Evolutionary conservation across 1,140 invertebrate species (phyloP).

Genomic region (Eriosoma lanigerum): DNA sequence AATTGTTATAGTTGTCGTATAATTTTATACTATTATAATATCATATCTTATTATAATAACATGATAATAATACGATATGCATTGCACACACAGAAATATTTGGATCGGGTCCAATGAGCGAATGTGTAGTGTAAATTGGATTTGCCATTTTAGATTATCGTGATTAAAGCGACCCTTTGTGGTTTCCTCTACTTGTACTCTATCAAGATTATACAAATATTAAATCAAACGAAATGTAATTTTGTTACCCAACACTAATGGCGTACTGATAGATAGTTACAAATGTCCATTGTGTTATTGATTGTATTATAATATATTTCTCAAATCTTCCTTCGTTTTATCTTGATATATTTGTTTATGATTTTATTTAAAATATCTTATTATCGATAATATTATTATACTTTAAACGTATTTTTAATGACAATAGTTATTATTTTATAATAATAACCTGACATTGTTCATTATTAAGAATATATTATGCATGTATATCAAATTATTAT

Average conservation of each 20-base stretch:
- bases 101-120: not conserved
- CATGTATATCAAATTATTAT: too few relatives aligned
- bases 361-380: too few relatives aligned
- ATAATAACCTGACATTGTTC: too few relatives aligned
- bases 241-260: constrained; percentile 8
- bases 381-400: too few relatives aligned
- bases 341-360: too few relatives aligned
- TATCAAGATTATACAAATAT: constrained; percentile 36
- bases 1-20: too few relatives aligned
- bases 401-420: too few relatives aligned
- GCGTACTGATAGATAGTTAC: not conserved
- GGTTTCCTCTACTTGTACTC: not conserved
- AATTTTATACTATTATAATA: too few relatives aligned
- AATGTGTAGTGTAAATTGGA: constrained; percentile 2
- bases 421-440: too few relatives aligned
- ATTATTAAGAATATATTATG: too few relatives aligned
- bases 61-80: not conserved
- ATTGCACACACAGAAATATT: not conserved
- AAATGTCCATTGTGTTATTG: not conserved
- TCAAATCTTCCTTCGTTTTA: not conserved
- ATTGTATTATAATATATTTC: not conserved
- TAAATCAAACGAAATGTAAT: constrained; percentile 17
- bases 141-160: constrained; percentile 33
- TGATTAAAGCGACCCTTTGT: constrained; percentile 35
- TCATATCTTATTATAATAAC: too few relatives aligned